Base-by-base conservation (phyloP, 1,140 invertebrate genomes). In the Lordiphosa clarofinis region DNA sequence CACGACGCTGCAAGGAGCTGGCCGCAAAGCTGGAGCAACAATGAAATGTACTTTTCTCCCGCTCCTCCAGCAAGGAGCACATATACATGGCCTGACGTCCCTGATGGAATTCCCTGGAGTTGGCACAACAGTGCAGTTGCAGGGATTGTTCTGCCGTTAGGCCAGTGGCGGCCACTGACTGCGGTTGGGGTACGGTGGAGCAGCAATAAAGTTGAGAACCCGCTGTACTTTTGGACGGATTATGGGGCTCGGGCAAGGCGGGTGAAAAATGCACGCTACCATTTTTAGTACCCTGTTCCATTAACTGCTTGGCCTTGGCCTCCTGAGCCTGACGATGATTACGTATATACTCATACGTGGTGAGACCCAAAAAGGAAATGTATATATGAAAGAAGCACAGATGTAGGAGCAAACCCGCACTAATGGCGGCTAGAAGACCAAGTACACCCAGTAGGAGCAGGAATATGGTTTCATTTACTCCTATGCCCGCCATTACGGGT, bases 331-430 rank as follows among this genome's bases (percentile, higher is more conserved):
- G 90, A 0, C 93, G 88, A 70, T 93, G 92, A 50, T 91, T 92
- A 1, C 93, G 87, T 38, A 96, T 94, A 87, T 97, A 98, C 87
- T 97, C 96, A 88, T 97, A 98, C 0, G 96, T 98, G 4, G 96
- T 97, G 11, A 97, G 89, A 0, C 96, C 96, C 50, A 96, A 89
- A 61, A 93, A 92, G 6, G 94, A 94, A 79, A 97, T 96, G 89
- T 97, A 97, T 39, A 96, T 92, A 89, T 97, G 96, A 89, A 97
- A 97, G 87, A 95, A 94, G 86, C 95, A 95, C 15, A 99, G 90
- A 90, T 99, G 97, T 12, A 96, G 90, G 7, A 98, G 90, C 13
- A 98, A 90, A 13, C 93, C 93, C 1, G 94, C 92, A 3, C 95
- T 94, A 6, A 96, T 91, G 4, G 95, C 90, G 1, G 95, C 94